Percentiles rank a stretch among this genome's conserved stretches.
phyloP scores from a whole-genome alignment of 2,888 invertebrate species.

The Diarsia brunnea region DNA sequence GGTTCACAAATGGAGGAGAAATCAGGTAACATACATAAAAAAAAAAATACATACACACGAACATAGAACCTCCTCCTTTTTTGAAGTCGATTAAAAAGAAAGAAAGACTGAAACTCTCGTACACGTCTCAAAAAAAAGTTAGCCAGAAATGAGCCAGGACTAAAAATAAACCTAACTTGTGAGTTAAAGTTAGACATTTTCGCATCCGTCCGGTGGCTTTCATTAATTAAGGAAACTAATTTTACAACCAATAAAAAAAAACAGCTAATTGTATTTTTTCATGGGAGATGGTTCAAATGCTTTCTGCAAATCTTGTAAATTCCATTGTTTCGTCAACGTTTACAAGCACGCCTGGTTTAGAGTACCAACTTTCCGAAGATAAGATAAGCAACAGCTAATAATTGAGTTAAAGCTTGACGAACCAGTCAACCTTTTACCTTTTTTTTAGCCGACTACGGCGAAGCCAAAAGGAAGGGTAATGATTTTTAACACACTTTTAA shows the following conservation, averaged over 20 bases:
- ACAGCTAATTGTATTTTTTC: too few species aligned
- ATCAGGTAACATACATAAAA: too few species aligned
- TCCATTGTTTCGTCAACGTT: neutral
- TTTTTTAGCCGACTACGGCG: too few species aligned
- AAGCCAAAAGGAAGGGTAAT: too few species aligned
- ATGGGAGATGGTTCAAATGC: neutral
- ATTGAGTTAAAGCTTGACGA: too few species aligned
- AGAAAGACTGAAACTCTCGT: constrained; percentile 10
- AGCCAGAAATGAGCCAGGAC: constrained; percentile 28
- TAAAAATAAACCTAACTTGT: constrained; percentile 35
- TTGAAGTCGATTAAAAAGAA: too few species aligned
- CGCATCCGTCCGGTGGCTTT: constrained; percentile 4
- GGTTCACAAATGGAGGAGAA: too few species aligned
- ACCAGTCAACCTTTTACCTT: too few species aligned
- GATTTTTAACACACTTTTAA: too few species aligned
- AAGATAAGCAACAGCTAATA: neutral
- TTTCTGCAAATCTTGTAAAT: neutral
- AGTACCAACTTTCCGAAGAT: neutral
- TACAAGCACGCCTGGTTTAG: neutral
- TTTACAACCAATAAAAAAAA: neutral
- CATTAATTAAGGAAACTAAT: constrained; percentile 14
- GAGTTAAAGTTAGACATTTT: constrained; percentile 36
- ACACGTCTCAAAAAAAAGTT: constrained; percentile 33
- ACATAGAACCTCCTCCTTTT: too few species aligned
- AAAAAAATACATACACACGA: too few species aligned